Evolutionary conservation across 1,140 invertebrate genomes (phyloP), one percentile per base, ranked within the genome.

Genomic region (Orchesella cincta): DNA sequence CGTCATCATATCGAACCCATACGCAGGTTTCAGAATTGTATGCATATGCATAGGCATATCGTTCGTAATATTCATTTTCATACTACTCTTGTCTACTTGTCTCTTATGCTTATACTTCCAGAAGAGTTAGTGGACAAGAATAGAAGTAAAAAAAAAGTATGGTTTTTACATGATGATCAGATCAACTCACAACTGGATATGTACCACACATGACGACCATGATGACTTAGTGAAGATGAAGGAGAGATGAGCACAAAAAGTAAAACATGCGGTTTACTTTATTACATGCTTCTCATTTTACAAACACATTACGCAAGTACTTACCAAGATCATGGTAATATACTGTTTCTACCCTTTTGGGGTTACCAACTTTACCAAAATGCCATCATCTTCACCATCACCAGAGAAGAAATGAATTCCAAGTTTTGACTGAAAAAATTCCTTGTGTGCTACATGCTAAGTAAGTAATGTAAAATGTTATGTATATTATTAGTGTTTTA

Each of bases 271-370:
- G 39, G 39, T 46, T 46, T 46, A 20, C 39, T 46, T 46, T 46
- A 46, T 46, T 46, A 20, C 39, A 46, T n/a, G n/a, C n/a, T n/a
- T n/a, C n/a, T n/a, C n/a, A n/a, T 46, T 46, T 62, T 62, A 62
- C 54, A 62, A n/a, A 28, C 12, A 62, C 26, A n/a, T 62, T 62
- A 57, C 14, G 12, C 52, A 57, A 23, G 23, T 26, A 18, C 23
- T 57, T 57, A n/a, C 5, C 14, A 14, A n/a, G 52, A 57, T 57
- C 52, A 57, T 57, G 39, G 5, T 46, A 5, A 46, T 46, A 46
- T 46, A 8, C 39, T 46, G 20, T 46, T 46, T 46, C 20, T 57
- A 14, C 52, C 52, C 52, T 57, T 57, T 57, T 57, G 52, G 52
- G 52, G 23, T 57, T 57, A 23, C 52, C 52, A 18, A 57, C 52